Evolutionary conservation across 2,113 vertebrate species (phyloP), one percentile per base, ranked within the genome.

Genomic region (Gallinago undulata): DNA sequence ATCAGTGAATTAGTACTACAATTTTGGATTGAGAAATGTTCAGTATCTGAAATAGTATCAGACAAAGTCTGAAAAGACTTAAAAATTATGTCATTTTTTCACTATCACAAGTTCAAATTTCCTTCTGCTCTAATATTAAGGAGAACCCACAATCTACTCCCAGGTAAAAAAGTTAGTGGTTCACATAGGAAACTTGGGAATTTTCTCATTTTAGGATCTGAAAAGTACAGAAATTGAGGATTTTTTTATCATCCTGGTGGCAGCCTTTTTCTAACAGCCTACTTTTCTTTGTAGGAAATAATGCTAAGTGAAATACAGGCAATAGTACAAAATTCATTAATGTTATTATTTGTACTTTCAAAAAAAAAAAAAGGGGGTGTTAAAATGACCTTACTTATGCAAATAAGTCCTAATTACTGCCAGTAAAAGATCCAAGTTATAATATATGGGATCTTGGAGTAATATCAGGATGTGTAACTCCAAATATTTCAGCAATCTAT

Each of bases 361-460:
- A 9, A 19, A 9, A 8, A 8, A 17, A 8, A 25, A 28, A 39
- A 22, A n/a, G n/a, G n/a, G 10, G 2, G 37, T 19, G 13, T 19
- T 95, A 94, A 94, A 95, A 94, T 93, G 48, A 95, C 68, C 63
- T 96, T 91, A 90, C 22, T 88, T 93, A 89, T 90, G 75, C 63
- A 97, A 96, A 95, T 88, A 82, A 97, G 41, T 7, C 33, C 33
- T 94, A 95, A 96, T 89, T 97, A 76, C 56, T 90, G 41, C 12
- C 41, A 88, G 17, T 84, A 92, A 96, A 97, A 60, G 14, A 87
- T 78, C 33, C 74, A 86, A 75, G 76, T 94, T 97, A 41, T 97
- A 93, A 94, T 93, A 94, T 84, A 79, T 75, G 39, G 17, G 76
- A 68, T 85, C 68, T 96, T 96, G 80, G 76, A 89, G 11, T 72